Evolutionary conservation across 2,888 invertebrate genomes (phyloP), one percentile per base, ranked within the genome.

Genomic region (Ochropleura plecta): DNA sequence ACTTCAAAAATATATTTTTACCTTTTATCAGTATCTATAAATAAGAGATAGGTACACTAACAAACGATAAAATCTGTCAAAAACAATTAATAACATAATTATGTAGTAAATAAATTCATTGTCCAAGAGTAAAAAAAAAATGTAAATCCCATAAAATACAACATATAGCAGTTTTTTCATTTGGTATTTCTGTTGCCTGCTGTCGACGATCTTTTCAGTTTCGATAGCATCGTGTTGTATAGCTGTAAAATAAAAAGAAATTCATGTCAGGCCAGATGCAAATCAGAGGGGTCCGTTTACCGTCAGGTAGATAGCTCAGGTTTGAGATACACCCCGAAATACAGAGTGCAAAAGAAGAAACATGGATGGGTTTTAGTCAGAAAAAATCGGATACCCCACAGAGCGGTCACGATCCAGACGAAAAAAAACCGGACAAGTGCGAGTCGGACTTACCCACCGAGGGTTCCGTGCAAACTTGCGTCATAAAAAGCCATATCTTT

Each of bases 181-280:
- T 65, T 42, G 46, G 40, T n/a, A 51, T 67, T 81, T 62, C 70
- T 81, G 65, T 86, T 86, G 3, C 79, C 78, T 0, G 64, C 78
- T 0, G 63, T n/a, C 0, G 89, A 89, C 20, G 62, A 65, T 53
- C 63, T 79, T 72, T 88, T 91, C 16, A 76, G 78, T 76, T 90
- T 92, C 4, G 87, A 81, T 40, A 92, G 78, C 86, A 89, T 81
- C 6, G 92, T 92, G 59, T 88, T 91, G 76, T 87, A 90, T 40
- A 92, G 73, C 92, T 92, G 89, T n/a, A 80, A 86, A 69, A 46
- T 42, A 70, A 0, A 62, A 44, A 44, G 1, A 62, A 12, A 44
- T 59, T 8, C 5, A 40, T 16, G 5, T 53, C n/a, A 53, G 5
- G 53, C 10, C 10, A n/a, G 51, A 18, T 16, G 49, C 16, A 16